Base-by-base conservation (phyloP, 2,113 vertebrate genomes). In the Zosterops pallidus region DNA sequence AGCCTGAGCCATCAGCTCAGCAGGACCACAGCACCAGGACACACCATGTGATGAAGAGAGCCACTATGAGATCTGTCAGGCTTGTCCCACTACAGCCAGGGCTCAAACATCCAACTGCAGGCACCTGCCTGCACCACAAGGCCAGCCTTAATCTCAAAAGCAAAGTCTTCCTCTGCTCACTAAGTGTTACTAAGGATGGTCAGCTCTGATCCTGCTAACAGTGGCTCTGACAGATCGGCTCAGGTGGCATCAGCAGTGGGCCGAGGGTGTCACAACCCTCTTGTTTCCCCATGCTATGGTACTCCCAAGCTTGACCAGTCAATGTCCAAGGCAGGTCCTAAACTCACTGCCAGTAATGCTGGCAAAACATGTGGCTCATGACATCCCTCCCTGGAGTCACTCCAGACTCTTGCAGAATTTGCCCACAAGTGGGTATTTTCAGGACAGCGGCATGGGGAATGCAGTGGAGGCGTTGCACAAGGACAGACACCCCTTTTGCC, bases 371-470 rank as follows among this genome's bases (percentile, higher is more conserved):
- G 72, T 3, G 1, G 7, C 22, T 81, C 31, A 1, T 33, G 28
- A 11, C 24, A 26, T 31, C 41, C 29, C 50, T 68, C 3, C 2
- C 41, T 69, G 50, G 26, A 87, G n/a, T 74, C 29, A 11, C 31
- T 84, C 29, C 64, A 87, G 60, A 22, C 16, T 78, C 74, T 26
- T 85, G 75, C 13, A 12, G 9, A 1, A 3, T 90, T 85, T 68
- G n/a, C 23, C 55, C 55, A 33, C 14, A 11, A 42, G 39, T 24
- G 41, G 35, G n/a, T 9, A 39, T 86, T 70, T 88, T 67, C 67
- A 37, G 52, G 46, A 37, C 1, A 3, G 64, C 0, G 0, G 4
- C 9, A 3, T 0, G 7, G 39, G 69, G 49, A 83, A 41, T 0
- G 5, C 3, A 2, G 22, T 19, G 39, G 63, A 89, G 44, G 47